Conservation (phyloP, 2,888 invertebrate species). For the Acanthacorydalis orientalis region DNA sequence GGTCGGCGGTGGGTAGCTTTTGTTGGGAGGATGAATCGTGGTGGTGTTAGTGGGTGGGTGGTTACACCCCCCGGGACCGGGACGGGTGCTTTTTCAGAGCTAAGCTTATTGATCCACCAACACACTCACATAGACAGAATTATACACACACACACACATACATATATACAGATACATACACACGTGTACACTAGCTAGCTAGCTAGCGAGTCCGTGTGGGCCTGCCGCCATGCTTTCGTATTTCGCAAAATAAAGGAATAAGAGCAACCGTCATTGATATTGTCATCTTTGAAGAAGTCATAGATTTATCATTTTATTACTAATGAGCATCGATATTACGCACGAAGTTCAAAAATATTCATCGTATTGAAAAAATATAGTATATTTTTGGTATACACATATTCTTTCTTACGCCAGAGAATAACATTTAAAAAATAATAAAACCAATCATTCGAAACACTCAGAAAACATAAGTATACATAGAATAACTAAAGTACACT, state of each 20-base stretch:
- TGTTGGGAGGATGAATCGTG: slow-evolving; percentile 3
- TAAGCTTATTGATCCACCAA: slow-evolving; percentile 8
- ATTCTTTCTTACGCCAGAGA: too few species aligned
- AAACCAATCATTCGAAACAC: too few species aligned
- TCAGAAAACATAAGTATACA: too few species aligned
- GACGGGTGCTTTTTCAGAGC: slow-evolving; percentile 6
- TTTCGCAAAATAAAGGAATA: slow-evolving; percentile 7
- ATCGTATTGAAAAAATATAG: too few species aligned
- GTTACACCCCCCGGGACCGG: not conserved
- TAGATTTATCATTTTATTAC: too few species aligned
- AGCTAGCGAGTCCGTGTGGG: not conserved
- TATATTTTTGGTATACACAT: too few species aligned
- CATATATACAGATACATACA: not conserved
- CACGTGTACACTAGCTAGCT: not conserved
- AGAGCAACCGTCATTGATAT: not conserved
- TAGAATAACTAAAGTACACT: too few species aligned
- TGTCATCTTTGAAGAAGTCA: too few species aligned
- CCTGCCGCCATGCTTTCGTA: slow-evolving; percentile 2
- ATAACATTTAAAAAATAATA: too few species aligned
- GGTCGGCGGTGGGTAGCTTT: slow-evolving; percentile 31
- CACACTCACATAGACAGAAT: slow-evolving; percentile 1
- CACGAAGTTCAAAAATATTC: too few species aligned
- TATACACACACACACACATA: not conserved
- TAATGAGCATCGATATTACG: too few species aligned
- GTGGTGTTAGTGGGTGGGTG: not conserved